Base-by-base conservation (phyloP, 2,888 invertebrate genomes). In the Lathronympha strigana region DNA sequence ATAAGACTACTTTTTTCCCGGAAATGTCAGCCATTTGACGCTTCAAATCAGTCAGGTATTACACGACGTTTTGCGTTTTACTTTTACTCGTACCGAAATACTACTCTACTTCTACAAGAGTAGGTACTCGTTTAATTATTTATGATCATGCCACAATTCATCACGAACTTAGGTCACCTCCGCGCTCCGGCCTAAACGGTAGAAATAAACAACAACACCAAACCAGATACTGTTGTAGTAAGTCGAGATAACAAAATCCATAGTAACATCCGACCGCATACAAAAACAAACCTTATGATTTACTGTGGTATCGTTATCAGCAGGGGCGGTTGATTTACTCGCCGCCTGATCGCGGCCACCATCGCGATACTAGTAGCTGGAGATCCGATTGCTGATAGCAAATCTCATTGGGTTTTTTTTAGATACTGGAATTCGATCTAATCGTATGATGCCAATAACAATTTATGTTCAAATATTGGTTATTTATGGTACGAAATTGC, bases 271-370 rank as follows among this genome's bases (percentile, higher is more conserved):
- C 15, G 43, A 25, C 53, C 33, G 53, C 73, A 73, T 68, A 68
- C 78, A 80, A 86, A 86, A 85, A 87, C 84, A 88, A 87, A 87
- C 84, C 47, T 84, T 87, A 86, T 90, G 88, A 90, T 90, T 88
- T 88, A 89, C 81, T 47, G 63, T 36, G 76, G 77, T 81, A 79
- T 77, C 79, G 81, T 85, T 90, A 90, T 90, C 90, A 80, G 69
- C 71, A 74, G 85, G 87, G 85, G 88, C 77, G 87, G 78, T 85
- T 88, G 90, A 90, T 90, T 90, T 90, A 88, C 87, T 83, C 79
- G 76, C 73, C 76, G 78, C 78, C 81, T 76, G 75, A 78, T 77
- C 74, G 72, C 62, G 63, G 36, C 23, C 40, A 31, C 58, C 33
- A 67, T 67, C 67, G 63, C 60, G 63, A 63, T 64, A 40, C 47